A percentile compares a stretch with the other conserved stretches of the same genome.
phyloP scores from a whole-genome alignment of 2,888 invertebrate genomes.

The Leuctra nigra region DNA sequence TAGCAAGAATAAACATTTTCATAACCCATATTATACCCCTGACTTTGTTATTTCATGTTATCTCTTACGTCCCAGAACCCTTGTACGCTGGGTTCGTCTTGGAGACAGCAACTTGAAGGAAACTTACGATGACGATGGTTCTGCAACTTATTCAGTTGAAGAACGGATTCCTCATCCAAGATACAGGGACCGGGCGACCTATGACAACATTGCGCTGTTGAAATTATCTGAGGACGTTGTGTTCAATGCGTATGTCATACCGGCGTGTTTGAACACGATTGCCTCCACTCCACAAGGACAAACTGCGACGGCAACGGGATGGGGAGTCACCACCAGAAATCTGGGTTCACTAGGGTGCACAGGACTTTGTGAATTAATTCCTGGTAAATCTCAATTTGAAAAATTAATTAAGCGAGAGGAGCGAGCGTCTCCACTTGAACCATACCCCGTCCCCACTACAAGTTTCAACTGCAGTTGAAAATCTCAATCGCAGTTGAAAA shows the following conservation, averaged over 20 bases:
- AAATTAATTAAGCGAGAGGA: too few relatives aligned
- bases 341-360: too few relatives aligned
- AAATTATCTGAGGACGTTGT: conserved; percentile 45
- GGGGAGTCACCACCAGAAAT: conserved; percentile 52
- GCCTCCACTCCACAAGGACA: conserved; percentile 30
- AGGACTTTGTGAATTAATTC: too few relatives aligned
- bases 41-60: too few relatives aligned
- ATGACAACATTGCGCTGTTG: conserved; percentile 61
- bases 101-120: conserved; percentile 48
- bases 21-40: too few relatives aligned
- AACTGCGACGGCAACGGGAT: conserved; percentile 52
- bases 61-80: conserved; percentile 19
- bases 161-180: conserved; percentile 48
- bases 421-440: too few relatives aligned
- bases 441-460: too few relatives aligned
- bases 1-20: too few relatives aligned
- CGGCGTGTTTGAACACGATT: conserved; percentile 49
- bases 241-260: conserved; percentile 50
- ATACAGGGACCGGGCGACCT: conserved; percentile 48
- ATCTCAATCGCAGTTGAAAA: too few relatives aligned
- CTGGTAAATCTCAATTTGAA: too few relatives aligned
- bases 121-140: conserved; percentile 10
- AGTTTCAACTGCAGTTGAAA: too few relatives aligned
- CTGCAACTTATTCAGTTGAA: conserved; percentile 45
- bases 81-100: conserved; percentile 45